These are phyloP conservation scores for Tokudaia muenninki DNA, from an alignment of 2,797 vertebrate genomes.

Conservation along the genomic window DNA sequence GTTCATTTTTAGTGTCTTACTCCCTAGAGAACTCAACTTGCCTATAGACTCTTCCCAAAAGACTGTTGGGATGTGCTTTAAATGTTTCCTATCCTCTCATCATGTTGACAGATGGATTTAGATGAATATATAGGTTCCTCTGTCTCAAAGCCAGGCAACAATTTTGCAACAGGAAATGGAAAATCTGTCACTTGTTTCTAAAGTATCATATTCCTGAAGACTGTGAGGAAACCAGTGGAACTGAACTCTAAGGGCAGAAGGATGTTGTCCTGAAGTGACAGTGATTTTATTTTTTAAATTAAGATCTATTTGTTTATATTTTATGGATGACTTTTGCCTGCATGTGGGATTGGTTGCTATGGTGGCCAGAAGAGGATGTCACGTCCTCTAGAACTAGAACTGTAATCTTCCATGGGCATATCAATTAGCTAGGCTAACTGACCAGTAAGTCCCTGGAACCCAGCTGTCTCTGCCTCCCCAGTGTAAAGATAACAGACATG, in stretches of 20 bases:
- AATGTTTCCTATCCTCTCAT: conserved; percentile 56
- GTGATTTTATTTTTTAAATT: background rate
- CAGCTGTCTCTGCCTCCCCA: background rate
- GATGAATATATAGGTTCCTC: conserved; percentile 42
- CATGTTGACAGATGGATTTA: conserved; percentile 71
- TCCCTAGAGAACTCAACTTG: conserved; percentile 42
- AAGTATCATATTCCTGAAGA: conserved; percentile 21
- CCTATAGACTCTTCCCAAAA: conserved; percentile 27
- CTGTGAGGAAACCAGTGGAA: conserved; percentile 29
- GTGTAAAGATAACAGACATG: background rate
- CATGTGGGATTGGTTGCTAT: background rate
- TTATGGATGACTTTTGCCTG: background rate
- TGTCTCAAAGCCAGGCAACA: conserved; percentile 57
- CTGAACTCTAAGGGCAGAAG: conserved; percentile 5
- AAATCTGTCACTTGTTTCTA: conserved; percentile 27
- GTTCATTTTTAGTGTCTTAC: conserved; percentile 50
- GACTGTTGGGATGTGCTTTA: conserved; percentile 43
- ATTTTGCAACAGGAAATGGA: conserved; percentile 24
- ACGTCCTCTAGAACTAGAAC: background rate
- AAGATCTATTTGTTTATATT: background rate
- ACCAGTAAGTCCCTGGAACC: background rate
- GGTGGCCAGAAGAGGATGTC: background rate
- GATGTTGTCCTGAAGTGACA: background rate
- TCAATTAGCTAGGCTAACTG: background rate
- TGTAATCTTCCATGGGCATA: background rate